These are phyloP conservation scores for Conopomorpha cramerella DNA, from an alignment of 1,140 invertebrate species.

Conservation along the genomic window DNA sequence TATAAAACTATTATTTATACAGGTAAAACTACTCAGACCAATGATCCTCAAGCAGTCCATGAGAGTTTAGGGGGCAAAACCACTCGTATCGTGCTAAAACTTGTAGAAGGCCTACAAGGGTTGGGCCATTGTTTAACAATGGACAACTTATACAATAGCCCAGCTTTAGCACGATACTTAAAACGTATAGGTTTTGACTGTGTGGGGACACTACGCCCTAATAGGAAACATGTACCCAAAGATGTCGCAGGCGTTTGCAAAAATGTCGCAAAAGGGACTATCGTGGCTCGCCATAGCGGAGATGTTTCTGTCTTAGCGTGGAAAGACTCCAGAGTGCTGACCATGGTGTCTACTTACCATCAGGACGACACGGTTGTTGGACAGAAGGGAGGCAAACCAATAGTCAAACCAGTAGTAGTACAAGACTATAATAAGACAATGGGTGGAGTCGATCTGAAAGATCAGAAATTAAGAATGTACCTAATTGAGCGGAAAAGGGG, in stretches of 20 bases:
- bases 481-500: conserved; percentile 10
- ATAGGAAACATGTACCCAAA: conserved; percentile 4
- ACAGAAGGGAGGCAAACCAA: not conserved
- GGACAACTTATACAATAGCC: conserved; percentile 13
- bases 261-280: conserved; percentile 4
- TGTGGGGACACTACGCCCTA: conserved; percentile 5
- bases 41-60: too few relatives aligned
- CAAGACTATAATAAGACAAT: conserved; percentile 15
- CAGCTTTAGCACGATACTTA: conserved; percentile 10
- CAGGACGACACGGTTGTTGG: conserved; percentile 1
- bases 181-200: conserved; percentile 6
- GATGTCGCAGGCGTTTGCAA: conserved; percentile 4
- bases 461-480: conserved; percentile 15
- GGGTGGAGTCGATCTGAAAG: conserved; percentile 14
- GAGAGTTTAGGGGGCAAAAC: too few relatives aligned
- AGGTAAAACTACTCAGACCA: too few relatives aligned
- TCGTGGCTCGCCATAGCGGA: conserved; percentile 8
- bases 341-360: conserved; percentile 11
- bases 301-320: conserved; percentile 10
- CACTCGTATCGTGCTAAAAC: too few relatives aligned
- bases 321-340: conserved; percentile 11
- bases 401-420: conserved; percentile 9
- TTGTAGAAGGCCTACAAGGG: conserved; percentile 1
- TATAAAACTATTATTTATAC: conserved; percentile 6
- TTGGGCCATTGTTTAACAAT: conserved; percentile 7